Evolutionary conservation across 2,888 invertebrate genomes (phyloP), one percentile per base, ranked within the genome.

Genomic region (Anodontia alba): DNA sequence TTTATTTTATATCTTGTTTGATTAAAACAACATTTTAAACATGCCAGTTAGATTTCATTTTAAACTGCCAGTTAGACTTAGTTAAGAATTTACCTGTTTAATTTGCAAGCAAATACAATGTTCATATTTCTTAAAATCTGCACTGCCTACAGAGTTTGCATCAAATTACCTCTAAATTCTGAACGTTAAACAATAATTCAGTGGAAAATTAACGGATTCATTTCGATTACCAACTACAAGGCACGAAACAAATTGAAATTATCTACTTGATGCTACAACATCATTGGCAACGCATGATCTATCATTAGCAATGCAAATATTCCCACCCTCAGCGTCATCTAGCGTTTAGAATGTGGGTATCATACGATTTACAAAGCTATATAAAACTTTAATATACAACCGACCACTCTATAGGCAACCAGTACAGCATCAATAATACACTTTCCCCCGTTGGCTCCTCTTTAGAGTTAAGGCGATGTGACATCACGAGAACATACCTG

Each of bases 291-390:
- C 26, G 29, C 54, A 23, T 67, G n/a, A 36, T n/a, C n/a, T n/a
- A n/a, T n/a, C n/a, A n/a, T 67, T 67, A 36, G 38, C 67, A 36
- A n/a, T n/a, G 20, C 67, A 67, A 1, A 36, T 68, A 23, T 42
- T 68, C 12, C 42, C 38, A 20, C 68, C 68, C 12, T 70, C 46
- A 23, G 15, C 29, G 46, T 70, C 70, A 26, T 17, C 70, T 70
- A 49, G 46, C 70, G 17, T 70, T 70, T 31, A 70, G 26, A 49
- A 43, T 70, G n/a, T 70, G 31, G 1, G 46, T 46, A 70, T 10
- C 31, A 49, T 42, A 70, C 0, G 7, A 29, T 70, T 70, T 46
- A 70, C 70, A 70, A 12, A 70, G 31, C 20, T 70, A 46, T 29
- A 70, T 70, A 23, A 46, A n/a, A n/a, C n/a, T n/a, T n/a, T n/a